Conservation (phyloP, 2,888 invertebrate species). For the Apoda limacodes region DNA sequence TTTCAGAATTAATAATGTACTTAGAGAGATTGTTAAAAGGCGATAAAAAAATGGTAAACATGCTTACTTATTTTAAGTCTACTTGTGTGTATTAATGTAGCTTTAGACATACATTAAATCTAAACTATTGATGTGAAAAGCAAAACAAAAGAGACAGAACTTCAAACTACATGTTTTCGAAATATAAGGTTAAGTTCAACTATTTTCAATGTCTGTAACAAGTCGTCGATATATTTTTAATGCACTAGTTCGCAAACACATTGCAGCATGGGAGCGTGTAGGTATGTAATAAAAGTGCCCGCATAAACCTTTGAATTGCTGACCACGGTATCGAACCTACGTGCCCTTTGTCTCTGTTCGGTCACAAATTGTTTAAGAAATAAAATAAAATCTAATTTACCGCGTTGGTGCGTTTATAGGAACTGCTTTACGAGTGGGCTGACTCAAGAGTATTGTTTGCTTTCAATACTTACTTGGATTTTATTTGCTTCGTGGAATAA, state of each 20-base stretch:
- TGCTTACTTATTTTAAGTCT: no score
- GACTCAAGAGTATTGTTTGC: constrained; percentile 48
- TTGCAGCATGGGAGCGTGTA: constrained; percentile 32
- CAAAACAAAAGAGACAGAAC: no score
- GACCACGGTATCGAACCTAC: constrained; percentile 60
- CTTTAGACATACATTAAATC: no score
- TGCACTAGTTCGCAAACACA: no score
- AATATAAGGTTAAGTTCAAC: no score
- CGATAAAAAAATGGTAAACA: no score
- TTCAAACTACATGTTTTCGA: constrained; percentile 2
- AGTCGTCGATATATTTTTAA: no score
- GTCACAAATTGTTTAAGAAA: constrained; percentile 67
- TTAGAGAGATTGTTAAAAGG: no score
- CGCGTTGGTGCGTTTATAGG: constrained; percentile 60
- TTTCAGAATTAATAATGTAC: no score
- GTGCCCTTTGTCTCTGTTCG: constrained; percentile 59
- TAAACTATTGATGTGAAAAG: no score
- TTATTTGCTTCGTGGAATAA: constrained; percentile 38
- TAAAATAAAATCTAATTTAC: constrained; percentile 68
- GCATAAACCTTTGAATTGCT: constrained; percentile 68
- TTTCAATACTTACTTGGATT: constrained; percentile 45
- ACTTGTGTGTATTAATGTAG: no score
- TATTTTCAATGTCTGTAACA: no score
- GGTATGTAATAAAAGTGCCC: constrained; percentile 63
- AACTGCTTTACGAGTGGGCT: constrained; percentile 55